Evolutionary conservation across 2,113 vertebrate genomes (phyloP).

Genomic region (Aphyosemion australe): DNA sequence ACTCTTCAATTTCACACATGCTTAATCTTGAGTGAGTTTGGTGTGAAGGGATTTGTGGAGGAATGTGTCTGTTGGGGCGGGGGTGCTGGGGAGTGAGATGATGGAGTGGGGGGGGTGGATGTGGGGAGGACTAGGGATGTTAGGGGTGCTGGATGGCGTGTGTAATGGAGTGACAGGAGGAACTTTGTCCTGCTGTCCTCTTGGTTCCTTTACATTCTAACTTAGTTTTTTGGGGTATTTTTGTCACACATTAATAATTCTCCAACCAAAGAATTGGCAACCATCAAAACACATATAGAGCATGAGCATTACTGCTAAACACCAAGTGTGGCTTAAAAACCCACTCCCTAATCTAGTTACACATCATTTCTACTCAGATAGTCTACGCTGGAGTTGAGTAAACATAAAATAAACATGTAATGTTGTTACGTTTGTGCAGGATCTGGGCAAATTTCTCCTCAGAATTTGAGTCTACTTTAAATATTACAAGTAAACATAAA

Average conservation of each 20-base stretch:
- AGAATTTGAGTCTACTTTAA: too few relatives aligned
- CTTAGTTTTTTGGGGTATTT: not conserved
- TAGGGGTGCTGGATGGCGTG: conserved; percentile 69
- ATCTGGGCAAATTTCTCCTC: too few relatives aligned
- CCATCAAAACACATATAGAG: too few relatives aligned
- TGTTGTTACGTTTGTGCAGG: too few relatives aligned
- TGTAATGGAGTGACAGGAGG: conserved; percentile 60
- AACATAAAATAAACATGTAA: too few relatives aligned
- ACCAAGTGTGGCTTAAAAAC: too few relatives aligned
- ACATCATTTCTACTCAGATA: too few relatives aligned
- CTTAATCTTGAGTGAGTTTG: conserved; percentile 97
- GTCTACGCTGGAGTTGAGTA: too few relatives aligned
- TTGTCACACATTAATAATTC: not conserved
- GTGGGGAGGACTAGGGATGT: conserved; percentile 70
- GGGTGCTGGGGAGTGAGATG: conserved; percentile 76
- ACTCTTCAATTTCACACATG: conserved; percentile 99
- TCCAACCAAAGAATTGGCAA: not conserved
- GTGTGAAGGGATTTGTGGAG: conserved; percentile 95
- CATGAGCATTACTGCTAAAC: too few relatives aligned
- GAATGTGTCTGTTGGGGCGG: conserved; percentile 73
- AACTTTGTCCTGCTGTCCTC: conserved; percentile 79
- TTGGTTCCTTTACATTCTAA: conserved; percentile 68
- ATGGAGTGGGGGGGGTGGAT: conserved; percentile 30
- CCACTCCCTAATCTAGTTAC: too few relatives aligned
- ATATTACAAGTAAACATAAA: too few relatives aligned